A percentile compares a stretch with the other conserved stretches of the same genome.
Conservation (phyloP, 1,140 invertebrate species). For the Oscheius sp. region DNA sequence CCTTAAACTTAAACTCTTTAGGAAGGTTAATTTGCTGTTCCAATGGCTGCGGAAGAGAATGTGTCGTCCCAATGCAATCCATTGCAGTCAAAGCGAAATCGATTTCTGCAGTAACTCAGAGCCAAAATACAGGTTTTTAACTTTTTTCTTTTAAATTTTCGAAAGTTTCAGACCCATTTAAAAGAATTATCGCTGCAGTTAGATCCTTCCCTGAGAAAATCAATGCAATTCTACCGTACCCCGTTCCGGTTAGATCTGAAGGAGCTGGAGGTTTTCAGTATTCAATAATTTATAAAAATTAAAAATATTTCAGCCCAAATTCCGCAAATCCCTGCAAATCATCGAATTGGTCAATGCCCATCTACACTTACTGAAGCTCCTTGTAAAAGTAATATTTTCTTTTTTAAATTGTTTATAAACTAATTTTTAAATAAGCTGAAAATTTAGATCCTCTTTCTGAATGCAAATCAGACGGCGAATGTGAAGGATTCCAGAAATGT, state of each 20-base stretch:
- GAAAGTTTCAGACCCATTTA: constrained; percentile 1
- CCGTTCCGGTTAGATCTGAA: not conserved
- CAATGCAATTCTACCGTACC: constrained; percentile 1
- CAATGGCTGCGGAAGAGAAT: constrained; percentile 52
- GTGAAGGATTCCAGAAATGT: constrained; percentile 42
- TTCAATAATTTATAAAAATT: not conserved
- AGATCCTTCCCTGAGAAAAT: not conserved
- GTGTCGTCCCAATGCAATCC: constrained; percentile 42
- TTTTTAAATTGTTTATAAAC: not conserved
- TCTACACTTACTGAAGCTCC: not conserved
- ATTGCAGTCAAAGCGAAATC: constrained; percentile 37
- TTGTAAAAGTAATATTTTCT: not conserved
- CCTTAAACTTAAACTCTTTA: not conserved
- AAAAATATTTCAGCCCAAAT: not conserved
- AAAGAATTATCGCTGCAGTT: not conserved
- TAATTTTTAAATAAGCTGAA: constrained; percentile 2
- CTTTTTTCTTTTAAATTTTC: not conserved
- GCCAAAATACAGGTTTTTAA: too few species aligned
- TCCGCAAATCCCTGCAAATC: not conserved
- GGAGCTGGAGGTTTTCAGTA: not conserved
- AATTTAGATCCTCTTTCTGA: constrained; percentile 5
- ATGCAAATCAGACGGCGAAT: constrained; percentile 39
- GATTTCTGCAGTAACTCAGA: not conserved
- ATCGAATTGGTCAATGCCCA: not conserved
- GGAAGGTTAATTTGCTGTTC: constrained; percentile 44